phyloP scores from a whole-genome alignment of 1,140 invertebrate species.

The Bombus impatiens region DNA sequence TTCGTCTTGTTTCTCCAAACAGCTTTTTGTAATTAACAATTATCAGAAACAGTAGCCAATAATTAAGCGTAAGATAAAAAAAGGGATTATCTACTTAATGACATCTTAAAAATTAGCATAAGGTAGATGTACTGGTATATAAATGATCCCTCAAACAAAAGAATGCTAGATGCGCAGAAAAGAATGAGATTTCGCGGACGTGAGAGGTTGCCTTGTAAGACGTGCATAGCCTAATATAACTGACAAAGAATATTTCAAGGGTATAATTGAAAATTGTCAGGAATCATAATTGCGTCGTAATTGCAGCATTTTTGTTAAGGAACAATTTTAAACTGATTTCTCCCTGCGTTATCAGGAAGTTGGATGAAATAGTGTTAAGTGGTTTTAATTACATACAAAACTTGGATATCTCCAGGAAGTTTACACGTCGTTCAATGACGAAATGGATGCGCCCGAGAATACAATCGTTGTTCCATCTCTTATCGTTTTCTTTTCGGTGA shows the following conservation, averaged over 20 bases:
- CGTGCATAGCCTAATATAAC: slow-evolving; percentile 22
- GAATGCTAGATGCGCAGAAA: background rate
- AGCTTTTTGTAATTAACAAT: background rate
- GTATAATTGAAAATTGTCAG: slow-evolving; percentile 43
- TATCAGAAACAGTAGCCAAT: background rate
- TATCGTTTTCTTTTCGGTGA: background rate
- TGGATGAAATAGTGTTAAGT: slow-evolving; percentile 65
- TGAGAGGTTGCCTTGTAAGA: background rate
- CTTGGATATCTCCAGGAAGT: slow-evolving; percentile 60
- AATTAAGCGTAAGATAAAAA: too few relatives aligned
- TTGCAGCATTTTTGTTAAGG: background rate
- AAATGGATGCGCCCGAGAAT: slow-evolving; percentile 33
- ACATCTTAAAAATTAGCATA: background rate
- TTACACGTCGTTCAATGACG: slow-evolving; percentile 59
- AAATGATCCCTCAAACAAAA: background rate
- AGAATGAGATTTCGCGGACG: background rate
- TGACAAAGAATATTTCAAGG: slow-evolving; percentile 34
- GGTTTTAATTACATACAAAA: slow-evolving; percentile 70
- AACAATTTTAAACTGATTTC: slow-evolving; percentile 62
- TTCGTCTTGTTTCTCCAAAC: background rate
- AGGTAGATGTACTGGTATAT: background rate
- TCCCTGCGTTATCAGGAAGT: slow-evolving; percentile 62
- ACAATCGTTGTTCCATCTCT: slow-evolving; percentile 30
- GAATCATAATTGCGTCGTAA: slow-evolving; percentile 15
- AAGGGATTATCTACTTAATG: too few relatives aligned